Evolutionary conservation across 2,888 invertebrate species (phyloP).

Genomic region (Camponotus fellah): DNA sequence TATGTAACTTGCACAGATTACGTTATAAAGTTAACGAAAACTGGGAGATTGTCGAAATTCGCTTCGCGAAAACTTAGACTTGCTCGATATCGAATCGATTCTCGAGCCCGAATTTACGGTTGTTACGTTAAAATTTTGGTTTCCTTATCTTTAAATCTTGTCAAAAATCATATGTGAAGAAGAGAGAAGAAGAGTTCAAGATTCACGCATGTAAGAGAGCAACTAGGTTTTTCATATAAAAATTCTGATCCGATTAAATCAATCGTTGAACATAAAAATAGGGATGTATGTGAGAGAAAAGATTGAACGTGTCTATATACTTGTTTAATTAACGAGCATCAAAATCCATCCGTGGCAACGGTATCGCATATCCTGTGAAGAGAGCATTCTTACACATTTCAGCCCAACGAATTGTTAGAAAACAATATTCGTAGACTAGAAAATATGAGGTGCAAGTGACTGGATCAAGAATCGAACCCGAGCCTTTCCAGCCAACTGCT

Average conservation of each 20-base stretch:
- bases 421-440: too few species aligned
- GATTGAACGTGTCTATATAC: too few species aligned
- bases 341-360: too few species aligned
- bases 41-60: neutral
- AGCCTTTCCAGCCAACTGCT: too few species aligned
- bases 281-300: too few species aligned
- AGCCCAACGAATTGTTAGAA: too few species aligned
- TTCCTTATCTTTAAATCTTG: too few species aligned
- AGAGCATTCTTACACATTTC: too few species aligned
- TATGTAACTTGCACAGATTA: neutral
- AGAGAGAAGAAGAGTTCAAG: neutral
- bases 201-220: neutral
- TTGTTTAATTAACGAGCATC: too few species aligned
- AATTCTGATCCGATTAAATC: neutral
- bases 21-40: neutral
- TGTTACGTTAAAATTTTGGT: neutral
- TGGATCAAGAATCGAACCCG: too few species aligned
- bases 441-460: too few species aligned
- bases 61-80: conserved; percentile 24
- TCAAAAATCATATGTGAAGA: neutral
- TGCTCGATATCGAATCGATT: neutral
- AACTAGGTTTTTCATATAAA: neutral
- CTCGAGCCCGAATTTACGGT: neutral
- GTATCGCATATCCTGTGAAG: too few species aligned
- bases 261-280: neutral